These are phyloP conservation scores for Varecia variegata DNA, from an alignment of 2,797 vertebrate species.

Conservation along the genomic window DNA sequence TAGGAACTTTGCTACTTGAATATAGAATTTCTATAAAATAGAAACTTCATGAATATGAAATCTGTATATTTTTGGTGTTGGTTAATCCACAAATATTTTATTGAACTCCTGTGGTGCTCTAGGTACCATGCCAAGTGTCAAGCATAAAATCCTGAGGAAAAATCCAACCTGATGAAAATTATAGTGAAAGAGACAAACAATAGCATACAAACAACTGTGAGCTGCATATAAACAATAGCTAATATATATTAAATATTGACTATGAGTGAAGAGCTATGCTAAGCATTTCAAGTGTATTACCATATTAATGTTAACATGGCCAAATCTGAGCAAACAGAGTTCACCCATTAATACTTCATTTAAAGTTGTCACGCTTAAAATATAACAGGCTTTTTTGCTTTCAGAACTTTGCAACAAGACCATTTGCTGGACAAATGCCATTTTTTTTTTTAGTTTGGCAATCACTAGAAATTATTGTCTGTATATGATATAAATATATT, in stretches of 20 bases:
- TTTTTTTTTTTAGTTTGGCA: background rate
- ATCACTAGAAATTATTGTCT: constrained; percentile 27
- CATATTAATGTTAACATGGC: constrained; percentile 13
- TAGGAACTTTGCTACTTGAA: background rate
- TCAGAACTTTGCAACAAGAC: background rate
- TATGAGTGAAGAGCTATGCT: background rate
- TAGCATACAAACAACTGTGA: background rate
- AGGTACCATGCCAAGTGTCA: background rate
- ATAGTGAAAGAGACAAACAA: background rate
- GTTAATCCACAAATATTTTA: background rate
- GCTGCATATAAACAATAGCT: background rate
- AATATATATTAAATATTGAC: background rate
- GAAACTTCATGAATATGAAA: background rate
- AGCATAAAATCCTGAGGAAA: background rate
- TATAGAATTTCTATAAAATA: background rate
- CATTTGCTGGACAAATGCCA: constrained; percentile 11
- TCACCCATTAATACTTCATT: constrained; percentile 7
- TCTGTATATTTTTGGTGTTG: background rate
- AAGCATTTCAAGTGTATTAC: background rate
- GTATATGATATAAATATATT: background rate
- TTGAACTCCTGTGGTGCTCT: background rate
- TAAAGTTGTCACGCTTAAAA: constrained; percentile 13
- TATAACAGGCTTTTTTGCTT: background rate
- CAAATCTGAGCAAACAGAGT: background rate
- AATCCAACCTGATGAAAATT: background rate